Evolutionary conservation across 2,113 vertebrate genomes (phyloP), one percentile per base, ranked within the genome.

Genomic region (Axis porcinus): DNA sequence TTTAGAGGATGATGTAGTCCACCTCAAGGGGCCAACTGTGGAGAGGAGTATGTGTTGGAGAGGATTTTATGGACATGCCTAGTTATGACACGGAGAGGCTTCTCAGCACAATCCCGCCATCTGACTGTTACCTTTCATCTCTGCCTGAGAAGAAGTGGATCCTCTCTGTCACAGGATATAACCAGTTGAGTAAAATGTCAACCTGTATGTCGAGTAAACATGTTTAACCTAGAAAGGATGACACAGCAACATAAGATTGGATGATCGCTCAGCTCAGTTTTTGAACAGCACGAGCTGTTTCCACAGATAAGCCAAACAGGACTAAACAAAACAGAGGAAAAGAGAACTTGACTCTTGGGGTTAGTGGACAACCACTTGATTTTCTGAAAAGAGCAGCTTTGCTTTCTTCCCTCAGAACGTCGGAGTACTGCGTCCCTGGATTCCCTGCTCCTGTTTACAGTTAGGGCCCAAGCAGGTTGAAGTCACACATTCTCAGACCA

Each of bases 231-330:
- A 84, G 70, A 89, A 88, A 91, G 52, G n/a, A 84, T 64, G 81
- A 62, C 74, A 94, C 97, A 95, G 96, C 95, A 95, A 96, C 86
- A 67, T 70, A 95, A 86, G 67, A 94, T 17, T 81, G 89, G 89
- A 92, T 90, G 79, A 50, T 16, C 0, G 0, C 74, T 92, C 57
- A 74, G 91, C 62, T 67, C 40, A 21, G 2, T 92, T 95, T 98
- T 91, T 95, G 30, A 82, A 94, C 89, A 92, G 28, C 76, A 15
- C 5, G 15, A 85, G 43, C 54, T 97, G 45, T 97, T 95, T 95
- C 94, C 84, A 88, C 78, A 88, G 96, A 97, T 97, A 88, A 97
- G 76, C 82, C 76, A 88, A 95, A 93, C 25, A 96, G 76, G 21
- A n/a, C 47, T 1, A 6, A 94, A 54, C 27, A 78, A 96, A 97